Evolutionary conservation across 2,888 invertebrate species (phyloP).

Genomic region (Watsonalla binaria): DNA sequence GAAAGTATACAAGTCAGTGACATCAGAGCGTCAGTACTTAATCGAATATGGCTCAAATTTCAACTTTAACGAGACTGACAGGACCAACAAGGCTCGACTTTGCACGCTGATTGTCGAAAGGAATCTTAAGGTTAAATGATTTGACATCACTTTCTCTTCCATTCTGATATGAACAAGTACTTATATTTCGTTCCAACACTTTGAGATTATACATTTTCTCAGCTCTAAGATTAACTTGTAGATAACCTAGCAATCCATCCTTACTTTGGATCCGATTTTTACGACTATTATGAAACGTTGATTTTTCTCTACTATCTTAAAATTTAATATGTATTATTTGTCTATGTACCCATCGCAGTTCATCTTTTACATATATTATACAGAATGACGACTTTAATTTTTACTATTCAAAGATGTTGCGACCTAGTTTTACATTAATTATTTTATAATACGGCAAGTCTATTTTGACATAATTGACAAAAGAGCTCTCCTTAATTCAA

Average conservation of each 20-base stretch:
- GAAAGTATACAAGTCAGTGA: conserved; percentile 16
- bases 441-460: background rate
- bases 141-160: conserved; percentile 52
- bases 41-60: conserved; percentile 65
- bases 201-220: conserved; percentile 38
- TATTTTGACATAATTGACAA: background rate
- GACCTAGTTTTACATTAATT: too few species aligned
- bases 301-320: background rate
- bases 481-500: conserved; percentile 9
- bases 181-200: conserved; percentile 25
- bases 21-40: conserved; percentile 47
- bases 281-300: too few species aligned
- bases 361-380: too few species aligned
- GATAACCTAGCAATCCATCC: too few species aligned
- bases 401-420: too few species aligned
- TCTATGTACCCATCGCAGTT: too few species aligned
- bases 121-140: conserved; percentile 67
- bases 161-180: conserved; percentile 21
- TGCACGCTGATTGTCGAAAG: conserved; percentile 70
- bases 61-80: conserved; percentile 53
- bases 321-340: background rate
- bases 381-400: too few species aligned
- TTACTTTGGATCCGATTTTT: too few species aligned
- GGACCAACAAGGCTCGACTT: conserved; percentile 61
- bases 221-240: conserved; percentile 10